Evolutionary conservation across 1,140 invertebrate genomes (phyloP).

Genomic region (Saccostrea cuccullata): DNA sequence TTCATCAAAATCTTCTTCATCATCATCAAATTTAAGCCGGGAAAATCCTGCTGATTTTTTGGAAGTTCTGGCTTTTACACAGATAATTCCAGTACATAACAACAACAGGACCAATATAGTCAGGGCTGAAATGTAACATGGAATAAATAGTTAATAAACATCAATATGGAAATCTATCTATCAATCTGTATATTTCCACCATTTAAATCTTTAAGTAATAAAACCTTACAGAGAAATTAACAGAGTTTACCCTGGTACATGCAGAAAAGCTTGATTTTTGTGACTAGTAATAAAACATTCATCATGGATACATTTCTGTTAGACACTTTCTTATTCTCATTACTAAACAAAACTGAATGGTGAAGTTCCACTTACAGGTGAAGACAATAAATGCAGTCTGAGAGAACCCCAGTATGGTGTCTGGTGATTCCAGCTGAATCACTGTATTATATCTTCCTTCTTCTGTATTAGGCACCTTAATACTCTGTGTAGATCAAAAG

Average conservation of each 20-base stretch:
- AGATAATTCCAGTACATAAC: conserved; percentile 62
- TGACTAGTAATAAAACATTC: too few relatives aligned
- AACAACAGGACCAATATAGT: conserved; percentile 57
- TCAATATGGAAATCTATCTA: too few relatives aligned
- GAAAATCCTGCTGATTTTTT: conserved; percentile 65
- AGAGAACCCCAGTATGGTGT: not conserved
- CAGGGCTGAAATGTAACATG: conserved; percentile 53
- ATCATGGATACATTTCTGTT: too few relatives aligned
- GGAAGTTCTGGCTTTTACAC: conserved; percentile 50
- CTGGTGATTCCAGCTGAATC: conserved; percentile 15
- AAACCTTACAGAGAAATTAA: too few relatives aligned
- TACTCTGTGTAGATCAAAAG: not conserved
- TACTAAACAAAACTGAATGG: not conserved
- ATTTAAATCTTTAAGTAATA: too few relatives aligned
- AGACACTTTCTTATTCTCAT: not conserved
- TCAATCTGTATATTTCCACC: too few relatives aligned
- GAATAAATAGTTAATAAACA: not conserved
- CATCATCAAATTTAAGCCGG: conserved; percentile 61
- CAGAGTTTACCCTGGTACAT: too few relatives aligned
- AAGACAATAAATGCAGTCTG: conserved; percentile 13
- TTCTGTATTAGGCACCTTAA: conserved; percentile 8
- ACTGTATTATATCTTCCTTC: not conserved
- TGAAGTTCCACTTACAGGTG: not conserved
- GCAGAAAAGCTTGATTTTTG: too few relatives aligned
- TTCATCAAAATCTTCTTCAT: conserved; percentile 60